Base-by-base conservation (phyloP, 2,113 vertebrate genomes). In the Scomber colias region DNA sequence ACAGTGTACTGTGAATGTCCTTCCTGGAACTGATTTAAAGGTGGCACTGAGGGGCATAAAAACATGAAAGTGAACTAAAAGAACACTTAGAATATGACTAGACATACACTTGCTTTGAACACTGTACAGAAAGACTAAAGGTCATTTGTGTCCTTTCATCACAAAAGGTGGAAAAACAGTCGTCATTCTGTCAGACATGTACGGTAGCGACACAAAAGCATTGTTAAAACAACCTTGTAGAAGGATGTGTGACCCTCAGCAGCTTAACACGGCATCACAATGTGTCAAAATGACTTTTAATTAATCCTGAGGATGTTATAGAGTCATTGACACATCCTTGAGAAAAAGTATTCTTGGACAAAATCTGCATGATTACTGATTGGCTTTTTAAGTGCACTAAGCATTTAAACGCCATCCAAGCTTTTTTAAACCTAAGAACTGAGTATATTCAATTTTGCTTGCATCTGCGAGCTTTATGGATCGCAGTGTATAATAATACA, bases 81-180 rank as follows among this genome's bases (percentile, higher is more conserved):
- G 56, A 51, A 30, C 11, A 65, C 50, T 21, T 16, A 53, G 61
- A 64, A 53, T 24, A 56, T 53, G 64, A 81, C 19, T 70, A 62
- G 78, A 71, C 15, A 51, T 46, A 57, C 35, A 57, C 69, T 85
- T 75, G 75, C 46, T 82, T 45, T 81, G 83, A 82, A 40, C 44
- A 11, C 63, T 64, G 74, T 60, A 55, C 44, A 35, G 30, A 64
- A 55, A 78, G 81, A 85, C 73, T 74, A 80, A 75, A 85, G 82
- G 77, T 77, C 83, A 48, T 65, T 50, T 69, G 24, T 66, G 82
- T 76, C 71, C 53, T 76, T 84, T 79, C 35, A 54, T 79, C 54
- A 53, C 64, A 27, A 80, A 27, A 81, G 62, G 75, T 80, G 75
- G 68, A 74, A 79, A 83, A 77, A 68, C 50, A 48, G 55, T 79